phyloP scores from a whole-genome alignment of 1,140 invertebrate species.

The Solen grandis region DNA sequence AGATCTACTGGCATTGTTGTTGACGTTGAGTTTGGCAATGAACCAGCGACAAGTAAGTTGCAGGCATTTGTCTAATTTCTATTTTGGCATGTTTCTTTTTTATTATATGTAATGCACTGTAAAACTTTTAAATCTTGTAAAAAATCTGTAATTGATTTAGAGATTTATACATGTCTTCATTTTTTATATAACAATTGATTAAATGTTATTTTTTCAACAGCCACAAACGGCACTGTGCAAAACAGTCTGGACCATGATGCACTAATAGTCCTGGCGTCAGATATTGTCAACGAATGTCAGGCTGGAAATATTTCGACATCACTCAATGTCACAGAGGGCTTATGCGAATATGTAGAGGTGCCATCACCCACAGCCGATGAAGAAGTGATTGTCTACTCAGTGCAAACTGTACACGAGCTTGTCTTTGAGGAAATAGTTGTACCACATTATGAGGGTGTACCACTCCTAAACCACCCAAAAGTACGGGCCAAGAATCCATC shows the following conservation, averaged over 20 bases:
- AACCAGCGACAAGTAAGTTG: slow-evolving; percentile 52
- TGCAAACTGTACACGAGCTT: not conserved
- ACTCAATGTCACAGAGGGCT: slow-evolving; percentile 21
- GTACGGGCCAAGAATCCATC: slow-evolving; percentile 2
- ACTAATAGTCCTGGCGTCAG: slow-evolving; percentile 4
- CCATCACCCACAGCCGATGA: slow-evolving; percentile 3
- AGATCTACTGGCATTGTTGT: slow-evolving; percentile 37
- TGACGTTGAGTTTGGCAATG: slow-evolving; percentile 70
- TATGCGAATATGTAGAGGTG: not conserved
- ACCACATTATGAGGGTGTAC: slow-evolving; percentile 11
- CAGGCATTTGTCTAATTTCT: not conserved
- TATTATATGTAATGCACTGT: no score
- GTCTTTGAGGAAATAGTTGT: not conserved
- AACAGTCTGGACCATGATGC: not conserved
- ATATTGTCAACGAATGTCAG: slow-evolving; percentile 48
- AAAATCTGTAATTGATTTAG: not conserved
- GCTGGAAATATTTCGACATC: slow-evolving; percentile 4
- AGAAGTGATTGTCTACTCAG: slow-evolving; percentile 1
- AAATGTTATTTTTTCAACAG: no score
- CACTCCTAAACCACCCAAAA: slow-evolving; percentile 12
- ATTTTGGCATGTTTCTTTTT: no score
- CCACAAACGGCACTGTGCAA: not conserved
- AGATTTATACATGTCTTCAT: no score
- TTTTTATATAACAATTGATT: no score
- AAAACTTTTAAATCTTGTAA: not conserved